These are phyloP conservation scores for Aphidius gifuensis DNA, from an alignment of 1,140 invertebrate genomes.

Conservation along the genomic window DNA sequence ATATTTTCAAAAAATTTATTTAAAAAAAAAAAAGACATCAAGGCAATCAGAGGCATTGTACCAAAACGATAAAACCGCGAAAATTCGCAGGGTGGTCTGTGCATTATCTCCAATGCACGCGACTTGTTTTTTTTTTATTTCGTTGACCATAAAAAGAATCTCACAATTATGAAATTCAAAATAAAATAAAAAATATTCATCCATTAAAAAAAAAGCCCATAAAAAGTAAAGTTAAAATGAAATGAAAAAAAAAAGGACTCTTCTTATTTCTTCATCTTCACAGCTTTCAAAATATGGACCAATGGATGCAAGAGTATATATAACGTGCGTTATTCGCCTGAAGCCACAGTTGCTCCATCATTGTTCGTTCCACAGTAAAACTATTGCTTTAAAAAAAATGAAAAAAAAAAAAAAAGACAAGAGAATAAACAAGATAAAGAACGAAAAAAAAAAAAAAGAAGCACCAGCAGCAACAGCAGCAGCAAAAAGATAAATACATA, in stretches of 20 bases:
- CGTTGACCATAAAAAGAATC: conserved; percentile 18
- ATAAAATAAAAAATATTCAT: no score
- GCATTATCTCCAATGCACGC: conserved; percentile 17
- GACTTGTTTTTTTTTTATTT: conserved; percentile 10
- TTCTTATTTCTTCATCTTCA: no score
- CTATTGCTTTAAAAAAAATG: not conserved
- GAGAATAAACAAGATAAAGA: conserved; percentile 1
- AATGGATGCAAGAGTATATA: no score
- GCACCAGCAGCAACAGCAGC: not conserved
- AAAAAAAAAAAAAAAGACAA: conserved; percentile 17
- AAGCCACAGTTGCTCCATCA: no score
- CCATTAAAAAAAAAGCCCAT: no score
- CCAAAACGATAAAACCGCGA: conserved; percentile 21
- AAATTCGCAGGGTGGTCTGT: conserved; percentile 22
- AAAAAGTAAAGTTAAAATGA: no score
- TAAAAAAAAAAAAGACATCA: not conserved
- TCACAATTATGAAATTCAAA: no score
- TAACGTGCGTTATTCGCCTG: no score
- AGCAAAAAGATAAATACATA: conserved; percentile 8
- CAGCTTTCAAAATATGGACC: no score
- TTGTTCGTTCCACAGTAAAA: no score
- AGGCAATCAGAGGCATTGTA: conserved; percentile 15
- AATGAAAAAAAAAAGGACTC: conserved; percentile 16
- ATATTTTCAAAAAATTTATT: no score
- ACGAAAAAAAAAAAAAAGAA: conserved; percentile 1